Conservation (phyloP, 1,140 invertebrate species). For the Drosophila nikananu region DNA sequence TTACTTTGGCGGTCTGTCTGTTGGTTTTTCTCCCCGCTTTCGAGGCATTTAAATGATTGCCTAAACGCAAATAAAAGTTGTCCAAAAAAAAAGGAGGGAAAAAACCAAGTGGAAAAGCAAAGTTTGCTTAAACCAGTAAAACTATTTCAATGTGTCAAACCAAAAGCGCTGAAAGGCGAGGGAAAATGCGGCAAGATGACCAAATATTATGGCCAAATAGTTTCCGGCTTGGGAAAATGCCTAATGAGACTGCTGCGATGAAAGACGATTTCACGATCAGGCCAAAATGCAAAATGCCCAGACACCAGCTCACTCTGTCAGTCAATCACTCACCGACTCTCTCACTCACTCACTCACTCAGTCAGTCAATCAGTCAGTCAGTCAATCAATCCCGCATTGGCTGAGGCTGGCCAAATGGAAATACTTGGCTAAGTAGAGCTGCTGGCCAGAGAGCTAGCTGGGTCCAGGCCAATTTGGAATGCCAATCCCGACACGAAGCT, state of each 20-base stretch:
- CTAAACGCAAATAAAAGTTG: conserved; percentile 60
- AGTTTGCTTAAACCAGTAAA: conserved; percentile 48
- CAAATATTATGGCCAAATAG: conserved; percentile 83
- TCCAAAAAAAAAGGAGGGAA: conserved; percentile 29
- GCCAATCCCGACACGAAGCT: conserved; percentile 48
- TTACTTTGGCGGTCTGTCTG: conserved; percentile 11
- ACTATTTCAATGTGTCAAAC: conserved; percentile 80
- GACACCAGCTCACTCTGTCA: conserved; percentile 28
- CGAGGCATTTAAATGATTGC: conserved; percentile 66
- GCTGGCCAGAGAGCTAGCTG: conserved; percentile 25
- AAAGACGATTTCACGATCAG: conserved; percentile 67
- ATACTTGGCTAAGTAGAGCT: conserved; percentile 45
- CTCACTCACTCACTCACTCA: conserved; percentile 14
- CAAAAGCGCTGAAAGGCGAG: conserved; percentile 35
- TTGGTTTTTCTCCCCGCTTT: conserved; percentile 37
- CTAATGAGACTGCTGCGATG: conserved; percentile 66
- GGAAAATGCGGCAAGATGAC: conserved; percentile 60
- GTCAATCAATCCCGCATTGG: conserved; percentile 19
- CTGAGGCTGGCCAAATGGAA: conserved; percentile 36
- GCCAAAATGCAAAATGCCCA: conserved; percentile 45
- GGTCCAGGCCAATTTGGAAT: conserved; percentile 43
- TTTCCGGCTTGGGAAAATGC: conserved; percentile 73
- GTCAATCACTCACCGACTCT: conserved; percentile 25
- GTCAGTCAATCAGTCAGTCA: conserved; percentile 23
- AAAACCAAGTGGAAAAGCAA: conserved; percentile 30